Base-by-base conservation (phyloP, 2,888 invertebrate species). In the Craniophora ligustri region DNA sequence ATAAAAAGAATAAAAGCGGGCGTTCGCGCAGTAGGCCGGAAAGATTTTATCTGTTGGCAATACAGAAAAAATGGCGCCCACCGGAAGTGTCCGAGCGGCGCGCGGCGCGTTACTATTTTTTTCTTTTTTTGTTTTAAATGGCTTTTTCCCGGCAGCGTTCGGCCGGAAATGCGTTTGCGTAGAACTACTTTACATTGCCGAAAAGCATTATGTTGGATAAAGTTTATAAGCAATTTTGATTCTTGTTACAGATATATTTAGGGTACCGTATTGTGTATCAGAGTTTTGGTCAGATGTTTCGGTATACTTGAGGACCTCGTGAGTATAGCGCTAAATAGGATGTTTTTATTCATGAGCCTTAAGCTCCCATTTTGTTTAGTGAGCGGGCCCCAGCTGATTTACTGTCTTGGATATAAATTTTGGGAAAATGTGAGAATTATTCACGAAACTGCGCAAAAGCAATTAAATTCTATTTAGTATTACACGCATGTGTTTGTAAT, bases 21-120 rank as follows among this genome's bases (percentile, higher is more conserved):
- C 85, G 90, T 89, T 84, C 82, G 91, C 79, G 92, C 92, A 92
- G 91, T 91, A 92, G 91, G 89, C 88, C 89, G 92, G 92, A 93
- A 93, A 93, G 93, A 93, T 93, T 93, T 92, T 93, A 93, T 93
- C 93, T 91, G 92, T 90, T 92, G 89, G 91, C 92, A 92, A 92
- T 93, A 93, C 91, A 93, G 92, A 92, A 93, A 93, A 92, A 93
- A 93, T 92, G 91, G 93, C 92, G 93, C 89, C 92, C 92, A 93
- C 93, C 93, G 93, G 93, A 93, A 93, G 93, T 92, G 93, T 92
- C 93, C 93, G 91, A 93, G 87, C 90, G 88, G 89, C 88, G 91
- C 87, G 87, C 89, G 84, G 91, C 91, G 87, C 89, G 91, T 89
- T 91, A 92, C 92, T 87, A 91, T 91, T 92, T 92, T 90, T 60